Conservation (phyloP, 2,113 vertebrate species). For the Pedionomus torquatus region DNA sequence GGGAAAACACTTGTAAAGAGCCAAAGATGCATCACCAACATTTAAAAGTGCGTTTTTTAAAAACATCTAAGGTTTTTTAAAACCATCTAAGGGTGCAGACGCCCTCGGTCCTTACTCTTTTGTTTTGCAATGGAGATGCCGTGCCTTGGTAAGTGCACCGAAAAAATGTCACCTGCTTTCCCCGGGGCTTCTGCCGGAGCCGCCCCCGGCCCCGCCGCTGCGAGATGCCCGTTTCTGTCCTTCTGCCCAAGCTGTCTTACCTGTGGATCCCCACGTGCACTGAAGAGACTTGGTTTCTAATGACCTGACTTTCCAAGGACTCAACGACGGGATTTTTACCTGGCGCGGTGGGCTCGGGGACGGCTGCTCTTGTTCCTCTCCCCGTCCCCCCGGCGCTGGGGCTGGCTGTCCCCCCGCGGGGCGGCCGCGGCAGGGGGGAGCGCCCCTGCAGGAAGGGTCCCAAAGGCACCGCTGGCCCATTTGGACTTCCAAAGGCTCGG, state of each 20-base stretch:
- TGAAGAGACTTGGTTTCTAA: neutral
- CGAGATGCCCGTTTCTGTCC: fast-evolving
- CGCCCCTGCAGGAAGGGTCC: neutral
- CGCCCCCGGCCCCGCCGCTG: neutral
- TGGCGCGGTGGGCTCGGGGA: neutral
- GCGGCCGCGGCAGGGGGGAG: fast-evolving
- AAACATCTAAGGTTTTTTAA: neutral
- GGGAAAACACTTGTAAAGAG: neutral
- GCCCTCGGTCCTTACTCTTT: neutral
- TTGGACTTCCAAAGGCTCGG: fast-evolving
- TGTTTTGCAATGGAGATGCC: neutral
- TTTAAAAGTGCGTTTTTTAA: neutral
- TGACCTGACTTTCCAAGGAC: neutral
- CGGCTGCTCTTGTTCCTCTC: fast-evolving
- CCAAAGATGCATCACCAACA: neutral
- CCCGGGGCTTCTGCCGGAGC: neutral
- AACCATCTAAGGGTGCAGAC: neutral
- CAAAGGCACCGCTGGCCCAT: fast-evolving
- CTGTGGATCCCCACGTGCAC: fast-evolving
- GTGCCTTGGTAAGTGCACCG: constrained; percentile 55
- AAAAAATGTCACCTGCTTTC: neutral
- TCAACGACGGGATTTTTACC: neutral
- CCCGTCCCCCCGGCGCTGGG: fast-evolving
- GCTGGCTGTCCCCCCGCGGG: fast-evolving
- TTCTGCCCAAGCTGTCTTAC: neutral